Evolutionary conservation across 2,797 vertebrate genomes (phyloP).

Genomic region (Ataeniobius toweri): DNA sequence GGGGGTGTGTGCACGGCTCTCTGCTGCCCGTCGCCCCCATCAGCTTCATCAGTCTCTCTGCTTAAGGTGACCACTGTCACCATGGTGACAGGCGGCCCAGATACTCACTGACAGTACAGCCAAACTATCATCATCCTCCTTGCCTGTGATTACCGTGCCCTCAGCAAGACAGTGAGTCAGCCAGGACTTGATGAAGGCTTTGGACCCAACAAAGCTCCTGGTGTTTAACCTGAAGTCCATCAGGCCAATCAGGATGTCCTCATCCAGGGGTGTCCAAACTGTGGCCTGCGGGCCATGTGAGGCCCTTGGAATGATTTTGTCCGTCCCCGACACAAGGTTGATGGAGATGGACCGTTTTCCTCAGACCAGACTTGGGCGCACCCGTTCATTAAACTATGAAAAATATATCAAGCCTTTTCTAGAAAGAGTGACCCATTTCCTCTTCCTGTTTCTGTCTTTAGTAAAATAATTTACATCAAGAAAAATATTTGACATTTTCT

Average conservation of each 20-base stretch:
- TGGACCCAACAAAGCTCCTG: too few species aligned
- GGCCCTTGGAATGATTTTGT: neutral
- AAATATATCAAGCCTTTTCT: neutral
- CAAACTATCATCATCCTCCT: slow-evolving; percentile 10
- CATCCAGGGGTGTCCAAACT: neutral
- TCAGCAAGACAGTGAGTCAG: neutral
- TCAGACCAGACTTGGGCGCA: neutral
- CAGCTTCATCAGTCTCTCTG: slow-evolving; percentile 16
- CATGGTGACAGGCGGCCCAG: slow-evolving; percentile 1
- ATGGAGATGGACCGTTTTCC: neutral
- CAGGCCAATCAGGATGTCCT: too few species aligned
- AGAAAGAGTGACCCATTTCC: neutral
- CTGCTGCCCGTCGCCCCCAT: neutral
- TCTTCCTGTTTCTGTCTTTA: neutral
- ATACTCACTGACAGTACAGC: neutral
- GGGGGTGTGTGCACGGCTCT: too few species aligned
- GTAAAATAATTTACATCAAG: neutral
- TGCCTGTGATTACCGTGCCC: neutral
- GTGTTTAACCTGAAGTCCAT: too few species aligned
- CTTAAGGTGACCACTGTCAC: slow-evolving; percentile 1
- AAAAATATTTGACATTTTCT: too few species aligned
- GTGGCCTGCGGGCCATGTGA: neutral
- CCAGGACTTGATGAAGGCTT: neutral
- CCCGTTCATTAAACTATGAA: neutral
- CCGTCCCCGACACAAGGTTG: neutral